Conservation (phyloP, 2,113 vertebrate genomes). For the Anarhynchus alexandrinus region DNA sequence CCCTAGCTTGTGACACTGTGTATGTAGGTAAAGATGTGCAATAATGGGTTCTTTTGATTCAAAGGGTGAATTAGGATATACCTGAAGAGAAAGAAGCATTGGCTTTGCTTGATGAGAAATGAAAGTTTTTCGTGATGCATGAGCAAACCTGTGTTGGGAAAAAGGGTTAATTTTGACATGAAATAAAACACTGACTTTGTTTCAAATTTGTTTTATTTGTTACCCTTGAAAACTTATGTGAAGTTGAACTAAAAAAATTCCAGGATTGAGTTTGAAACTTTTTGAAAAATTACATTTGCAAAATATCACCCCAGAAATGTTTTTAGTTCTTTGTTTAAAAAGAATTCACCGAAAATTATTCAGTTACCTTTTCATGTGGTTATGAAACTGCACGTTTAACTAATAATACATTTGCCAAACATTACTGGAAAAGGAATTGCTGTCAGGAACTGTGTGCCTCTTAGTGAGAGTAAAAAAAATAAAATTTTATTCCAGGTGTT, state of each 20-base stretch:
- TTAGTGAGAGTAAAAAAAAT: not conserved
- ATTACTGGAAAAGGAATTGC: not conserved
- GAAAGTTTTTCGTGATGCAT: not conserved
- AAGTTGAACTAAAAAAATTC: not conserved
- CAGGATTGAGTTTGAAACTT: not conserved
- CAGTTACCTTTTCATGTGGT: not conserved
- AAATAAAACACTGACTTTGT: not conserved
- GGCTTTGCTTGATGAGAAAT: not conserved
- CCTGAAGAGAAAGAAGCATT: not conserved
- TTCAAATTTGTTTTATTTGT: not conserved
- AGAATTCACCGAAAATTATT: not conserved
- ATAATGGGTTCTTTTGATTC: not conserved
- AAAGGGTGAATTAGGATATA: not conserved
- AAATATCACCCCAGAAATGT: not conserved
- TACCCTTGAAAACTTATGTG: not conserved
- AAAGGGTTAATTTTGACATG: not conserved
- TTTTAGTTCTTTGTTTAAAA: not conserved
- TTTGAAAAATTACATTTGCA: not conserved
- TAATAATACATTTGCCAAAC: not conserved
- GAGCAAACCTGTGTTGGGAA: rapidly evolving
- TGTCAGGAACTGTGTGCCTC: not conserved
- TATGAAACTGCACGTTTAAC: not conserved
- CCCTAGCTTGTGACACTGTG: rapidly evolving
- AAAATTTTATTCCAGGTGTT: not conserved
- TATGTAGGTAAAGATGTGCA: not conserved